Base-by-base conservation (phyloP, 2,797 vertebrate species). In the Tinamus major region DNA sequence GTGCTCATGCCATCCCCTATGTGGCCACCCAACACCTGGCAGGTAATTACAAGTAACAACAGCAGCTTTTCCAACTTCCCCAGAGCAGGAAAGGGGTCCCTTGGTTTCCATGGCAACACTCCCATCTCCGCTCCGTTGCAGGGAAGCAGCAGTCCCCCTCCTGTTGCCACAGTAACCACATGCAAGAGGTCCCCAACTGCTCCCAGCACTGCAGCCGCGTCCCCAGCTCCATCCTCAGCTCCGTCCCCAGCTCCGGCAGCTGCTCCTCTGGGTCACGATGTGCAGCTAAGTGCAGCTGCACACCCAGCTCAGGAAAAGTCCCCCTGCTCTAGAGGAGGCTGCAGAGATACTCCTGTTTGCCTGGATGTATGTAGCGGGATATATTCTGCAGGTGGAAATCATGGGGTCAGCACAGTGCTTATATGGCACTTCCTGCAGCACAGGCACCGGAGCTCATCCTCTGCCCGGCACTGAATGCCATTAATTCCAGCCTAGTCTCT, bases 101-200 rank as follows among this genome's bases (percentile, higher is more conserved):
- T 88, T 51, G 0, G 72, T 97, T 97, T 87, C 95, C 63, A 62
- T 75, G 87, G 96, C 64, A 94, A 96, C 93, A 58, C 48, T 75
- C 61, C 74, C 51, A 42, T 31, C 33, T 55, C 35, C 26, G 56
- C 83, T 85, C 31, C 48, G 29, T 49, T 24, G 42, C 1, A 24
- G 33, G 79, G 86, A 35, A 49, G 68, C 4, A 35, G 89, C 37
- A 68, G 92, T 83, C 82, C 86, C 84, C 51, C 81, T 88, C 79
- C 76, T 1, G 92, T 96, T 95, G 87, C 95, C 85, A 71, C 6
- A 41, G 96, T n/a, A 97, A 98, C 95, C 71, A 46, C 39, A 65
- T 37, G 58, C 41, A 64, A 87, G 71, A 95, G 81, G 78, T 58
- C 46, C 13, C 42, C 70, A 81, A 64, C 79, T 71, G 24, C 65